Base-by-base conservation (phyloP, 2,113 vertebrate species). In the Muntiacus muntjak region DNA sequence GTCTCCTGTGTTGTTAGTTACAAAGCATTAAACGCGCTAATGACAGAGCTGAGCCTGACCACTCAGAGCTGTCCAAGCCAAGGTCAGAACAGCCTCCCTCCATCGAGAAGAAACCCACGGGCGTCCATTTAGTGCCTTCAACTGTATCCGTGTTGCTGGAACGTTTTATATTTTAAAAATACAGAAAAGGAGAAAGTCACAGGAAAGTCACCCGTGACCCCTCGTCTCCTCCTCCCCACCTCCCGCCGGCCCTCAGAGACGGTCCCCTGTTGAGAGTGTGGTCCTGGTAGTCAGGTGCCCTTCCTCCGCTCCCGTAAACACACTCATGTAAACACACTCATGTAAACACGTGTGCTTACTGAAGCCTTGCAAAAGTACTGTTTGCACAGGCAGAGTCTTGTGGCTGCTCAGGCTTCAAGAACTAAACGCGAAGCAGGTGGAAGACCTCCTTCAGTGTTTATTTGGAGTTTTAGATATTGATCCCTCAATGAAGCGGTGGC, bases 401-500 rank as follows among this genome's bases (percentile, higher is more conserved):
- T 62, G 47, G 95, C 79, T 97, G 81, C 89, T 79, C 79, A 57
- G 62, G 76, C 87, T 97, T 97, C 97, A 95, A 52, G 47, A 96
- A 55, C 40, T 98, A 92, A 92, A 26, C 36, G 7, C 95, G 81
- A 33, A 43, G 30, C 33, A 94, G 21, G 94, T 93, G 97, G 52
- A 81, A 94, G 90, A 79, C 12, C 60, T 47, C 93, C 47, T 78
- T 55, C 89, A 14, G 54, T 87, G 12, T 96, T 98, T 98, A 93
- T 50, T 94, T 50, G 54, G 95, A 95, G 89, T 81, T 93, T 47
- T 16, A 1, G 95, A 95, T 97, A 97, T 97, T 98, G 98, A 95
- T 95, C 96, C 88, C 84, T 97, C 47, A 50, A 50, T 87, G 97
- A 96, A 97, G 92, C 40, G 81, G 67, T 23, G 12, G 86, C 79